phyloP scores from a whole-genome alignment of 64 coral and sea anemone species.

The Catalaphyllia jardinei region DNA sequence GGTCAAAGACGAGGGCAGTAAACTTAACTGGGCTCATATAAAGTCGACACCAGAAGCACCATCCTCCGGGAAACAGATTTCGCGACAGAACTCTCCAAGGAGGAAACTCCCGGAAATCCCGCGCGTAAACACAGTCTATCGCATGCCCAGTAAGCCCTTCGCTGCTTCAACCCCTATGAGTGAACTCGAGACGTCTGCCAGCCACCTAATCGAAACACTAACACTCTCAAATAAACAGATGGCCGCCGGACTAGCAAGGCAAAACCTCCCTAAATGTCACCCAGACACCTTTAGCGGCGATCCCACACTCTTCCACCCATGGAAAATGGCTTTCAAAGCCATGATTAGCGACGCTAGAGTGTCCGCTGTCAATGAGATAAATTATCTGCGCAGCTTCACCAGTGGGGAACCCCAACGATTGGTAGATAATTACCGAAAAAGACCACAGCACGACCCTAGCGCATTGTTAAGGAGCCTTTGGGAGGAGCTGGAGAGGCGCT shows the following conservation, averaged over 20 bases:
- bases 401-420: background rate
- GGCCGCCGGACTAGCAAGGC: background rate
- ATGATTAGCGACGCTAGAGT: constrained; percentile 9
- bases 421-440: constrained; percentile 29
- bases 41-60: background rate
- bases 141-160: background rate
- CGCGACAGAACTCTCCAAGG: background rate
- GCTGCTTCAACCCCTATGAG: background rate
- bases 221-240: constrained; percentile 12
- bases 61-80: background rate
- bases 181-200: background rate
- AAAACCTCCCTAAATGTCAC: constrained; percentile 41
- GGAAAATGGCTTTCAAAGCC: constrained; percentile 38
- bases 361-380: constrained; percentile 25
- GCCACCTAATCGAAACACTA: constrained; percentile 15
- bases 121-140: background rate
- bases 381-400: constrained; percentile 35
- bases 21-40: background rate
- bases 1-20: too few species aligned
- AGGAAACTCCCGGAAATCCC: background rate
- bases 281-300: constrained; percentile 32
- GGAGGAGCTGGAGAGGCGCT: constrained; percentile 27
- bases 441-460: constrained; percentile 19
- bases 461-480: constrained; percentile 2
- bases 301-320: constrained; percentile 49